phyloP scores from a whole-genome alignment of 2,797 vertebrate genomes.

The Acropternis orthonyx region DNA sequence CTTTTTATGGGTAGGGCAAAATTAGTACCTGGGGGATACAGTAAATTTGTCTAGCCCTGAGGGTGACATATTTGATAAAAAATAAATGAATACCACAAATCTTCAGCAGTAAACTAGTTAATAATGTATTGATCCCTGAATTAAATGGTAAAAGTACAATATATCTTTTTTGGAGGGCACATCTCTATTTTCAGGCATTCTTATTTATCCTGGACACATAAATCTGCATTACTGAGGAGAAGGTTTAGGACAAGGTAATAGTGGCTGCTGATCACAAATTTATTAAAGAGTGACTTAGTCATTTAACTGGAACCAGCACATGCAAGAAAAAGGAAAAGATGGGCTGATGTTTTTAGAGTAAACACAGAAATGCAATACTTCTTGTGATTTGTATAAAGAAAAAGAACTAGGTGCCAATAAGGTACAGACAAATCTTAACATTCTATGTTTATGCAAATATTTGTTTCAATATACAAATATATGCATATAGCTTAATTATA shows the following conservation, averaged over 20 bases:
- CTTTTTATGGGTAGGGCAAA: not conserved
- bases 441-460: constrained; percentile 26
- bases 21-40: not conserved
- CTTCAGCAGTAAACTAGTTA: constrained; percentile 26
- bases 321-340: not conserved
- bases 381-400: not conserved
- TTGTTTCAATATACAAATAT: not conserved
- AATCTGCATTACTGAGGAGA: not conserved
- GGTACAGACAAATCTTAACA: not conserved
- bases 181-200: not conserved
- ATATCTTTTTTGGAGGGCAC: not conserved
- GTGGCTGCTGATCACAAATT: not conserved
- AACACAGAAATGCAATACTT: not conserved
- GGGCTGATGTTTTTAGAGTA: not conserved
- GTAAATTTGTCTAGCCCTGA: not conserved
- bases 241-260: not conserved
- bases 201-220: not conserved
- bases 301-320: not conserved
- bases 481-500: not conserved
- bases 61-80: not conserved
- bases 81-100: constrained; percentile 37
- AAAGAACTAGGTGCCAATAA: not conserved
- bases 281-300: not conserved
- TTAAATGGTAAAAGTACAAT: not conserved
- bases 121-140: constrained; percentile 35